Conservation (phyloP, 1,140 invertebrate genomes). For the Nomia melanderi region DNA sequence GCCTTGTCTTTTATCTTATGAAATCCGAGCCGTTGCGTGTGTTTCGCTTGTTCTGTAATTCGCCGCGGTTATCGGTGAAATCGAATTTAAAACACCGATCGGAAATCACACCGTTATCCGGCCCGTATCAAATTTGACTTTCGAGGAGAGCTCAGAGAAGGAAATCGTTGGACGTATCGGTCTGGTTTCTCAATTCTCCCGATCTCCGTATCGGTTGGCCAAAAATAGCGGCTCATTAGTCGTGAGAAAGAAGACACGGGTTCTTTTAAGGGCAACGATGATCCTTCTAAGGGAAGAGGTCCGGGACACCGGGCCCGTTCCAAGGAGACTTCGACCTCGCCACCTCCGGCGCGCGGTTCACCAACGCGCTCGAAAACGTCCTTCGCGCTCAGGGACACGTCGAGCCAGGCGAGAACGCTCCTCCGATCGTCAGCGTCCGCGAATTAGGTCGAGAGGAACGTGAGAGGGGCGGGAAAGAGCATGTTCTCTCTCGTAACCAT, state of each 20-base stretch:
- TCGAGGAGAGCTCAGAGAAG: too few species aligned
- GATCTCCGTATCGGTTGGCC: not conserved
- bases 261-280: conserved; percentile 12
- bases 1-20: conserved; percentile 16
- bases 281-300: not conserved
- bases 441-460: conserved; percentile 74
- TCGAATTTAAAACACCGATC: not conserved
- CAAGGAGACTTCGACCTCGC: conserved; percentile 56
- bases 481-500: conserved; percentile 62
- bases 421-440: conserved; percentile 64
- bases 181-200: not conserved
- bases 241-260: not conserved
- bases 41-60: not conserved
- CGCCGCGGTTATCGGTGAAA: too few species aligned
- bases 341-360: conserved; percentile 54
- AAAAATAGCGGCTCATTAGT: conserved; percentile 13
- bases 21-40: not conserved
- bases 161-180: too few species aligned
- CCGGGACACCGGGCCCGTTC: conserved; percentile 7
- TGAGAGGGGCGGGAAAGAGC: conserved; percentile 41
- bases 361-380: conserved; percentile 61
- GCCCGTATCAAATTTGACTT: too few species aligned
- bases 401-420: conserved; percentile 65
- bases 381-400: conserved; percentile 71
- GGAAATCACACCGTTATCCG: too few species aligned